Base-by-base conservation (phyloP, 2,888 invertebrate genomes). In the Amphipoea lucens region DNA sequence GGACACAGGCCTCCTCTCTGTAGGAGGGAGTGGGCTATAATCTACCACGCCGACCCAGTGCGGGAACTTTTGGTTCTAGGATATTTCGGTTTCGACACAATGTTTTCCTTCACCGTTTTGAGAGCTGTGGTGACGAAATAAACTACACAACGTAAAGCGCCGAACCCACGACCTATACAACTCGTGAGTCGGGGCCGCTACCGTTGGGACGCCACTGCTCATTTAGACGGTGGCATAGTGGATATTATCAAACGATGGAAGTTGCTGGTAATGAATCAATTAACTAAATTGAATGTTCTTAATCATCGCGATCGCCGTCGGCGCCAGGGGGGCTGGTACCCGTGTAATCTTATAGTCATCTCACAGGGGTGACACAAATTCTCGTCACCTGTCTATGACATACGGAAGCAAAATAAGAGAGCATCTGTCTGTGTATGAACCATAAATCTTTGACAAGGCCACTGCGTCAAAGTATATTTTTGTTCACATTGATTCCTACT, bases 381-480 rank as follows among this genome's bases (percentile, higher is more conserved):
- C 36, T 42, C 12, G 20, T 76, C 48, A 83, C 83, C 77, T 68
- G 68, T 68, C 29, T 48, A 48, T 29, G 40, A 36, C 29, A 36
- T 63, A 76, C 62, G 23, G 45, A 80, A 75, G 20, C 62, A 20
- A 62, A 82, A 67, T 60, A 76, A 57, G 40, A 63, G 9, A 68
- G 67, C 23, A 67, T n/a, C 40, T 69, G 57, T 69, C 40, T 82
- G 20, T 40, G 23, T 57, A 51, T 68, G 57, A 74, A 57, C 40
- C 40, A 75, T 80, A 80, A 82, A 80, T 82, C 67, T 82, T 76
- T 48, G 40, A 67, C 78, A 81, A 81, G 76, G 80, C 40, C 54
- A 29, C 54, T 70, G 17, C 36, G 62, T 62, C 45, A 68, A 48
- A 9, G 63, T 63, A 57, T 82, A 63, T 63, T 82, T 80, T 74